Evolutionary conservation across 2,113 vertebrate genomes (phyloP).

Genomic region (Onychorhynchus coronatus): DNA sequence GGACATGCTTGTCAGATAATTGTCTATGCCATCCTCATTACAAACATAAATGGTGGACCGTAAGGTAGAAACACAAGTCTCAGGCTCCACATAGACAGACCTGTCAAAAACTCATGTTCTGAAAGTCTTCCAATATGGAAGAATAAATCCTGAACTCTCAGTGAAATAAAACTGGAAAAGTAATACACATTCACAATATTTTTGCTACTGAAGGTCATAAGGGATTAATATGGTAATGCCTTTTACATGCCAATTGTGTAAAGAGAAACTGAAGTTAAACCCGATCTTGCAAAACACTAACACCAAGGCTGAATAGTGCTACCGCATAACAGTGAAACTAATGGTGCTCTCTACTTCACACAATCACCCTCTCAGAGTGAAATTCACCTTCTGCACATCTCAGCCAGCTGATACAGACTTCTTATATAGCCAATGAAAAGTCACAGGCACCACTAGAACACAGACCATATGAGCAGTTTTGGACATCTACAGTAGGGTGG

Average conservation of each 20-base stretch:
- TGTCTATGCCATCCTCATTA: neutral
- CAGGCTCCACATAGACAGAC: neutral
- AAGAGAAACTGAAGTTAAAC: neutral
- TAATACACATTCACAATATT: rapidly evolving
- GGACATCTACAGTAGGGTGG: neutral
- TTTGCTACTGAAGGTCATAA: neutral
- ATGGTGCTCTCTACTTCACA: neutral
- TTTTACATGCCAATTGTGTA: neutral
- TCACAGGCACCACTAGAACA: neutral
- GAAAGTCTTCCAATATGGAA: neutral
- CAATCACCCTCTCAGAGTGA: neutral
- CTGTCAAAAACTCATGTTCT: neutral
- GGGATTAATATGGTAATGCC: neutral
- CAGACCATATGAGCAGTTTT: neutral
- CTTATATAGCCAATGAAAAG: neutral
- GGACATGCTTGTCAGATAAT: neutral
- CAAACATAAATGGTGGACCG: neutral
- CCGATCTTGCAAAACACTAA: neutral
- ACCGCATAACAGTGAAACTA: neutral
- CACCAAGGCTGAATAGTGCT: neutral
- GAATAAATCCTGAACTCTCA: neutral
- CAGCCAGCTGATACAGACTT: neutral
- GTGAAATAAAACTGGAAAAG: neutral
- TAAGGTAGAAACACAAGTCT: neutral
- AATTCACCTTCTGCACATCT: neutral